Conservation (phyloP, 2,797 vertebrate species). For the Atherinosoma microstoma region DNA sequence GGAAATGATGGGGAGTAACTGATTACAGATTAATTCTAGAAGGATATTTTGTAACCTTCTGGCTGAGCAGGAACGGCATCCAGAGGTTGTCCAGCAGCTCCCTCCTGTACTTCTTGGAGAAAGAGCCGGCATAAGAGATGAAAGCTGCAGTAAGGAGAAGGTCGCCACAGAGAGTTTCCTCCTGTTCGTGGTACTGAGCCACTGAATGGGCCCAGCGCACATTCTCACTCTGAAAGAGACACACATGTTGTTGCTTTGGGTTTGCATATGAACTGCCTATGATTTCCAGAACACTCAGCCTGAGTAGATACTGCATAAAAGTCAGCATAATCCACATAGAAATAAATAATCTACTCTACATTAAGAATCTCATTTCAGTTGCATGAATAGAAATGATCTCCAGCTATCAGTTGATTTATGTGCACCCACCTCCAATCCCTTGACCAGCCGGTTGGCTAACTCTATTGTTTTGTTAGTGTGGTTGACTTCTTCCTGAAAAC, state of each 20-base stretch:
- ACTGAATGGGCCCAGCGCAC: conserved; percentile 83
- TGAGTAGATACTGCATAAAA: not conserved
- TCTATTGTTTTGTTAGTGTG: conserved; percentile 95
- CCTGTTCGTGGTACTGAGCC: conserved; percentile 83
- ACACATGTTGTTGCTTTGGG: not conserved
- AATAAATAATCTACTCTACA: not conserved
- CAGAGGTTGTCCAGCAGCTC: conserved; percentile 81
- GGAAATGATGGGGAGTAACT: not conserved
- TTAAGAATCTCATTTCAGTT: not conserved
- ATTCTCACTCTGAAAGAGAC: conserved; percentile 81
- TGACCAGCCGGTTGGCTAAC: conserved; percentile 95
- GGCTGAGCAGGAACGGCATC: conserved; percentile 79
- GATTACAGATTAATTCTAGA: not conserved
- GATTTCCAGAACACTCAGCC: not conserved
- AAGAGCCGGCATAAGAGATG: conserved; percentile 83
- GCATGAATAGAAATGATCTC: conserved; percentile 45
- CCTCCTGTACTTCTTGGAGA: conserved; percentile 79
- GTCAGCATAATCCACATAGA: not conserved
- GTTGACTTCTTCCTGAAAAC: conserved; percentile 94
- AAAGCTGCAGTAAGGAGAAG: conserved; percentile 81
- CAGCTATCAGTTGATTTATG: conserved; percentile 75
- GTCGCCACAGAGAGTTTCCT: conserved; percentile 83
- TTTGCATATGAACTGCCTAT: not conserved
- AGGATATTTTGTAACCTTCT: conserved; percentile 69
- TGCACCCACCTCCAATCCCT: conserved; percentile 88